phyloP scores from a whole-genome alignment of 1,140 invertebrate species.

The Nebria ingens region DNA sequence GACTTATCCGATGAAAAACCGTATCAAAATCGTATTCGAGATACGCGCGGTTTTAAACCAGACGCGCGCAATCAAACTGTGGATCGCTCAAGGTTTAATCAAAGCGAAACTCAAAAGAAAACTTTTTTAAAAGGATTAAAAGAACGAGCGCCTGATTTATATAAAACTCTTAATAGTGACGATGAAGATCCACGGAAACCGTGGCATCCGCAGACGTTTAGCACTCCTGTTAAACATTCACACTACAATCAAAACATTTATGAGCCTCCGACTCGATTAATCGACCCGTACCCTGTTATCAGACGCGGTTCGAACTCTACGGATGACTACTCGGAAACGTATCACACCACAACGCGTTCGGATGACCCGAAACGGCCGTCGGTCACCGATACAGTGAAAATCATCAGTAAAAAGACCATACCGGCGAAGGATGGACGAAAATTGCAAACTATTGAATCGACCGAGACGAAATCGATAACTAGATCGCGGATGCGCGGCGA shows the following conservation, averaged over 20 bases:
- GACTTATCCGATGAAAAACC: constrained; percentile 57
- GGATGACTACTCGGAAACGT: constrained; percentile 59
- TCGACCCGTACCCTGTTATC: constrained; percentile 29
- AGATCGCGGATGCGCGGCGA: constrained; percentile 47
- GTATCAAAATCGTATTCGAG: constrained; percentile 31
- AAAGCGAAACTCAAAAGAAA: constrained; percentile 42
- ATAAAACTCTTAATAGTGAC: constrained; percentile 53
- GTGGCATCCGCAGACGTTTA: constrained; percentile 12
- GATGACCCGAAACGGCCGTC: constrained; percentile 50
- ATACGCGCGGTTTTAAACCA: too few relatives aligned
- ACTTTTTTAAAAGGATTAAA: constrained; percentile 59
- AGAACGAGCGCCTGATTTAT: constrained; percentile 64
- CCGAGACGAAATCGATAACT: constrained; percentile 54
- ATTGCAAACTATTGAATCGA: constrained; percentile 52
- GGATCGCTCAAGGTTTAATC: constrained; percentile 10
- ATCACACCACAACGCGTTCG: constrained; percentile 50
- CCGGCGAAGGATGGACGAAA: constrained; percentile 47
- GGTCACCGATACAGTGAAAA: constrained; percentile 56
- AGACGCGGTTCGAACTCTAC: constrained; percentile 48
- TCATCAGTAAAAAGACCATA: constrained; percentile 51
- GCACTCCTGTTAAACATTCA: constrained; percentile 31
- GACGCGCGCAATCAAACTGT: too few relatives aligned
- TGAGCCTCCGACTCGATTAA: constrained; percentile 29
- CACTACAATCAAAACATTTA: constrained; percentile 31
- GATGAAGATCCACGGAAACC: constrained; percentile 35